Conservation (phyloP, 2,888 invertebrate genomes). For the Amitus sp. region DNA sequence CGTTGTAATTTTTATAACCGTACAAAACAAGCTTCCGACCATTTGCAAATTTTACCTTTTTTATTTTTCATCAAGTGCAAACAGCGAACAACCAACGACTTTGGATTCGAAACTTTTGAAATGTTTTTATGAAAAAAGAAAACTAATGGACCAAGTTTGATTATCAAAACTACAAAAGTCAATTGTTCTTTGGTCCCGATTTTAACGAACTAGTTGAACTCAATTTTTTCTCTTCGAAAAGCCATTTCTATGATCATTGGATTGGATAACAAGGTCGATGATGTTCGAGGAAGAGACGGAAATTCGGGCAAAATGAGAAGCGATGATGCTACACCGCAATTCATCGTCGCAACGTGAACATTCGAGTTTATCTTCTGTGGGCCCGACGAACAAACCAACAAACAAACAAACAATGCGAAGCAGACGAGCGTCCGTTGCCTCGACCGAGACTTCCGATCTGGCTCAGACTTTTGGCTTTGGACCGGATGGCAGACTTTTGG, state of each 20-base stretch:
- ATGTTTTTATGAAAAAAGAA: not conserved
- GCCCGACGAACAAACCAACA: too few species aligned
- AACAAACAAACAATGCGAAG: slow-evolving; percentile 50
- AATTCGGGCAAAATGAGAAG: not conserved
- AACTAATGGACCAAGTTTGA: not conserved
- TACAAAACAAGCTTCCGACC: not conserved
- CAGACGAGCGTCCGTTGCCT: slow-evolving; percentile 59
- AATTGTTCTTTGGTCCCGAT: not conserved
- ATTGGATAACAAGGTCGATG: not conserved
- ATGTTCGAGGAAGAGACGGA: not conserved
- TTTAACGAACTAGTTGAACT: not conserved
- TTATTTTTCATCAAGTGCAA: not conserved
- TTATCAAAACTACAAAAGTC: not conserved
- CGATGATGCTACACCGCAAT: slow-evolving; percentile 74
- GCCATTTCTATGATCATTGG: not conserved
- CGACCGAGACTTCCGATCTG: slow-evolving; percentile 55
- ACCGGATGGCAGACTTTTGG: slow-evolving; percentile 68
- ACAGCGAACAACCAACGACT: too few species aligned
- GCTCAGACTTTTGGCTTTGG: slow-evolving; percentile 60
- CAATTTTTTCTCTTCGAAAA: not conserved
- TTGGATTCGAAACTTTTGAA: slow-evolving; percentile 1
- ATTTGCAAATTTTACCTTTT: not conserved
- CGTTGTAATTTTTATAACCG: not conserved
- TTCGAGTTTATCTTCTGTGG: slow-evolving; percentile 53
- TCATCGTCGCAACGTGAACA: slow-evolving; percentile 74